A percentile compares a stretch with the other conserved stretches of the same genome.
phyloP scores from a whole-genome alignment of 2,888 invertebrate species.

The Erebia aethiops region DNA sequence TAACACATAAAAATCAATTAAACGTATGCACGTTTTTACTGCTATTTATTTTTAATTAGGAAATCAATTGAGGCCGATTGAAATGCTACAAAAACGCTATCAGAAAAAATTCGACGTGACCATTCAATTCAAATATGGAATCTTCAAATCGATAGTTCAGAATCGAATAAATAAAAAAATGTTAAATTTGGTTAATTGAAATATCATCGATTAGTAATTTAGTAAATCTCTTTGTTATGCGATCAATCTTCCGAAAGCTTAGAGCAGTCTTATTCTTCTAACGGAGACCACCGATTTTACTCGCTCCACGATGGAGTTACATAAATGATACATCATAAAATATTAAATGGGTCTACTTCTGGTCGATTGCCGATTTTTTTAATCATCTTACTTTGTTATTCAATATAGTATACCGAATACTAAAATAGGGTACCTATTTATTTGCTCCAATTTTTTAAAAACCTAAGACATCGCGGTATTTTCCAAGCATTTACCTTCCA shows the following conservation, averaged over 20 bases:
- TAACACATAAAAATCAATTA: constrained; percentile 30
- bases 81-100: constrained; percentile 18
- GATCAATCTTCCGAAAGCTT: background rate
- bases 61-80: constrained; percentile 17
- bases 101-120: no score
- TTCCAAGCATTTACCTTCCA: no score
- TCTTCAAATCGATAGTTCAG: background rate
- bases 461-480: no score
- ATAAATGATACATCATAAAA: background rate
- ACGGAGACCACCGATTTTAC: background rate
- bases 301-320: no score
- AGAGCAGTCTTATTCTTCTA: constrained; percentile 4
- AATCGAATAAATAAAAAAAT: constrained; percentile 6
- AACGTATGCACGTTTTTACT: constrained; percentile 26
- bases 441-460: no score
- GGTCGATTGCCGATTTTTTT: no score
- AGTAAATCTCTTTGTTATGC: background rate
- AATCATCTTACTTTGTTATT: no score
- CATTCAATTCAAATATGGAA: background rate
- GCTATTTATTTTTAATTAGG: constrained; percentile 32
- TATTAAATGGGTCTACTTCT: no score
- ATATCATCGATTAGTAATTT: constrained; percentile 8
- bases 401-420: no score
- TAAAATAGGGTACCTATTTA: no score
- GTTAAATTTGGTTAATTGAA: background rate